phyloP scores from a whole-genome alignment of 1,140 invertebrate genomes.

The Leptoteleia sp. region DNA sequence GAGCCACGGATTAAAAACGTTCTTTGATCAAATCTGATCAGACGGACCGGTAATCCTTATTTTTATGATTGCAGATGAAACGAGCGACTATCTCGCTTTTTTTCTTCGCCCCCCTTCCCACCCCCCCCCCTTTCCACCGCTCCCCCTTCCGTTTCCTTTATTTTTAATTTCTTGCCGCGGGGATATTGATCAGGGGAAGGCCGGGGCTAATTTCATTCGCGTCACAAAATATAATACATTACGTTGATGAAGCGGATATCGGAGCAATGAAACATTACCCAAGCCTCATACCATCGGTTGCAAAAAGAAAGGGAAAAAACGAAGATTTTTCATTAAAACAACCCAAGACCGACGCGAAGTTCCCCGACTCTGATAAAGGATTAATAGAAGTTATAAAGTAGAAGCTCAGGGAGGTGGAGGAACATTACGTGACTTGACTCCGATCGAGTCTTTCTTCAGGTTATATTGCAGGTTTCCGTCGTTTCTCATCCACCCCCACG shows the following conservation, averaged over 20 bases:
- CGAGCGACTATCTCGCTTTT: neutral
- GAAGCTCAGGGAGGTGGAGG: constrained; percentile 76
- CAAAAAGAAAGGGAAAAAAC: constrained; percentile 47
- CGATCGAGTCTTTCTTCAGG: constrained; percentile 77
- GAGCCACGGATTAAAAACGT: constrained; percentile 46
- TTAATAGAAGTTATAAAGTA: constrained; percentile 81
- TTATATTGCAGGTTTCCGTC: constrained; percentile 78
- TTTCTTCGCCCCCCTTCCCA: too few relatives aligned
- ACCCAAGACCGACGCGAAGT: constrained; percentile 70
- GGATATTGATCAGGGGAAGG: too few relatives aligned
- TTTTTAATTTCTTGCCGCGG: too few relatives aligned
- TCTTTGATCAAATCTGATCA: constrained; percentile 50
- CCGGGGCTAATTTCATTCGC: constrained; percentile 32
- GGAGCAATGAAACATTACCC: constrained; percentile 59
- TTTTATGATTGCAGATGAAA: constrained; percentile 18
- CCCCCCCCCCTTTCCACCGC: too few relatives aligned
- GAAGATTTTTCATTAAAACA: constrained; percentile 75
- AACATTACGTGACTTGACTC: constrained; percentile 79
- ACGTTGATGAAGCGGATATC: constrained; percentile 55
- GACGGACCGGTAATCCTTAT: constrained; percentile 6
- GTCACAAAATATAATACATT: constrained; percentile 45
- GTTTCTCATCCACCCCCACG: constrained; percentile 76
- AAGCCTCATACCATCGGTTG: constrained; percentile 46
- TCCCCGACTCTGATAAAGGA: constrained; percentile 77
- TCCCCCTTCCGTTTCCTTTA: too few relatives aligned